phyloP scores from a whole-genome alignment of 2,113 vertebrate genomes.

The Mus spicilegus region DNA sequence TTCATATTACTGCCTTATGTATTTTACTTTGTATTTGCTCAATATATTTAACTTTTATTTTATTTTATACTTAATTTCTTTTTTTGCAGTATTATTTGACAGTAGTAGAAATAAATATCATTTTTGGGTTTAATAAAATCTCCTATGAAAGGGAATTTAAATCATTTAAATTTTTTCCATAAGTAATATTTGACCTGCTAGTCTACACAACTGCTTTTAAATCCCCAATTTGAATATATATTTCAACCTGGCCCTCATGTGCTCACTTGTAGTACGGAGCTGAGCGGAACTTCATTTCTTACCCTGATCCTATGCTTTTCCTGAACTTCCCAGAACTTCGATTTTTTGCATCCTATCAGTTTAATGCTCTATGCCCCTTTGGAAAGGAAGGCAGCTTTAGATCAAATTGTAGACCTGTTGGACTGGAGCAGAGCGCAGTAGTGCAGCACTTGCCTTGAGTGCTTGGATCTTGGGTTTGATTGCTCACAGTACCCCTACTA shows the following conservation, averaged over 20 bases:
- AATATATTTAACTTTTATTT: constrained; percentile 54
- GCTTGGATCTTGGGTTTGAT: background rate
- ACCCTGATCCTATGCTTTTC: background rate
- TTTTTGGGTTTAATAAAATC: background rate
- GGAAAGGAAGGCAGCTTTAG: background rate
- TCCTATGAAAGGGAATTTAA: constrained; percentile 17
- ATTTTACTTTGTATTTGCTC: constrained; percentile 32
- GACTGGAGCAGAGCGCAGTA: background rate
- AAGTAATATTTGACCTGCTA: background rate
- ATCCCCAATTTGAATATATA: background rate
- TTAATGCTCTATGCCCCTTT: constrained; percentile 29
- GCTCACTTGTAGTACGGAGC: background rate
- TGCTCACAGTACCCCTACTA: background rate
- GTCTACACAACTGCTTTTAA: background rate
- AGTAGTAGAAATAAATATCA: background rate
- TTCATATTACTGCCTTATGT: background rate
- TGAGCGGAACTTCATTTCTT: background rate
- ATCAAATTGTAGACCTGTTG: background rate
- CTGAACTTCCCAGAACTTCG: background rate
- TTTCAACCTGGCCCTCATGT: background rate
- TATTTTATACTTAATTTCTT: background rate
- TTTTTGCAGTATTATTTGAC: background rate
- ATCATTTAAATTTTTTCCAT: background rate
- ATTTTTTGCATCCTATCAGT: background rate
- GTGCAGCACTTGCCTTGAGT: background rate